Evolutionary conservation across 2,888 invertebrate species (phyloP).

Genomic region (Steinernema carpocapsae): DNA sequence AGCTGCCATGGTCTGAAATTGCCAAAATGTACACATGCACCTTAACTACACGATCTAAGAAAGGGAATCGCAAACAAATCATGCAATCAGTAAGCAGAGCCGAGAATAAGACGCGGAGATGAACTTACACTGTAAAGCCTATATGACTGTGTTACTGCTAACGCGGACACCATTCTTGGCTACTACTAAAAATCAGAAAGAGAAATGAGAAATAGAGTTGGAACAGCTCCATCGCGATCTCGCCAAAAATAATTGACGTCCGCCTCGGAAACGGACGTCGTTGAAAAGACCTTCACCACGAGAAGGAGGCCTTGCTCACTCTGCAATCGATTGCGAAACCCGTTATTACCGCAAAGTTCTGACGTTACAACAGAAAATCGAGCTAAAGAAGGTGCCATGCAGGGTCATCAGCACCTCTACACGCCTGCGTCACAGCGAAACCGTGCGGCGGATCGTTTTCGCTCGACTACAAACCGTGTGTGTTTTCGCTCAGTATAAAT

Average conservation of each 20-base stretch:
- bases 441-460: too few species aligned
- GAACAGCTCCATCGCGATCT: background rate
- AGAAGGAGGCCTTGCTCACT: background rate
- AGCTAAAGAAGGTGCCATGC: too few species aligned
- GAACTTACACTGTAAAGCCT: constrained; percentile 1
- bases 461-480: background rate
- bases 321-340: constrained; percentile 19
- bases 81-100: background rate
- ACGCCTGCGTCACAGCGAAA: background rate
- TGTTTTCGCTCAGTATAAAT: constrained; percentile 1
- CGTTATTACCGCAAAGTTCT: constrained; percentile 8
- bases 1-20: constrained; percentile 30
- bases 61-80: background rate
- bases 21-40: background rate
- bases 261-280: background rate
- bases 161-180: too few species aligned
- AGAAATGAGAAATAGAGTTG: too few species aligned
- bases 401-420: background rate
- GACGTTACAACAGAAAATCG: background rate
- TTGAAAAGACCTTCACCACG: constrained; percentile 30
- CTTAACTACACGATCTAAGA: too few species aligned
- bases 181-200: too few species aligned
- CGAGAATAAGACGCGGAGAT: background rate
- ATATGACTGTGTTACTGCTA: background rate
- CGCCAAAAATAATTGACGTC: constrained; percentile 33